Evolutionary conservation across 2,113 vertebrate genomes (phyloP).

Genomic region (Protobothrops flavoviridis): DNA sequence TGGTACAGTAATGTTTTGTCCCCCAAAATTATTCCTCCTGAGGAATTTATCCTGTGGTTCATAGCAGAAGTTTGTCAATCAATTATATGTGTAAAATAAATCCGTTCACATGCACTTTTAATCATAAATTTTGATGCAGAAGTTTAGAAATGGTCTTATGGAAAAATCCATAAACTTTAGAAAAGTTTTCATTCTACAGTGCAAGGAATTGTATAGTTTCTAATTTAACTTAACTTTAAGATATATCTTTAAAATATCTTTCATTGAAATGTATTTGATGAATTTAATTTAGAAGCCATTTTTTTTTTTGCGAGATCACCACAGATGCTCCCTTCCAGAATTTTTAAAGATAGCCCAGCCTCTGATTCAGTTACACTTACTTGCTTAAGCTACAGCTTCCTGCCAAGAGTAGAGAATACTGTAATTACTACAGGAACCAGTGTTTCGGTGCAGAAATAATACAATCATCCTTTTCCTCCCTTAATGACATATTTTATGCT

Average conservation of each 20-base stretch:
- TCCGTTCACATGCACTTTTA: background rate
- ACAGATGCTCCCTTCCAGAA: background rate
- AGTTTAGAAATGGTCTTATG: background rate
- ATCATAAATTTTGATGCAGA: background rate
- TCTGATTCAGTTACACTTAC: background rate
- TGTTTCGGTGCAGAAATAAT: background rate
- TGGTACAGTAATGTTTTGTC: background rate
- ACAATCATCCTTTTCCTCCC: background rate
- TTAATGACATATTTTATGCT: background rate
- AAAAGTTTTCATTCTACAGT: background rate
- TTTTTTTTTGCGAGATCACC: constrained; percentile 7
- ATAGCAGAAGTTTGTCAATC: background rate
- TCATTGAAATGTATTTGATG: background rate
- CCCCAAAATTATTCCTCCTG: background rate
- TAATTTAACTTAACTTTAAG: background rate
- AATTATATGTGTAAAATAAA: background rate
- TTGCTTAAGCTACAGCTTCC: background rate
- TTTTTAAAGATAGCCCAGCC: background rate
- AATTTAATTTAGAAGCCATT: constrained; percentile 8
- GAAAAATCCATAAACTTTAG: background rate
- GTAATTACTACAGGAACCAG: background rate
- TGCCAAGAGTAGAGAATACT: background rate
- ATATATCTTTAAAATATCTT: background rate
- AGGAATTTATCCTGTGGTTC: background rate
- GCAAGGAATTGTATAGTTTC: background rate